Evolutionary conservation across 2,797 vertebrate genomes (phyloP), one percentile per base, ranked within the genome.

Genomic region (Hoplostethus mediterraneus): DNA sequence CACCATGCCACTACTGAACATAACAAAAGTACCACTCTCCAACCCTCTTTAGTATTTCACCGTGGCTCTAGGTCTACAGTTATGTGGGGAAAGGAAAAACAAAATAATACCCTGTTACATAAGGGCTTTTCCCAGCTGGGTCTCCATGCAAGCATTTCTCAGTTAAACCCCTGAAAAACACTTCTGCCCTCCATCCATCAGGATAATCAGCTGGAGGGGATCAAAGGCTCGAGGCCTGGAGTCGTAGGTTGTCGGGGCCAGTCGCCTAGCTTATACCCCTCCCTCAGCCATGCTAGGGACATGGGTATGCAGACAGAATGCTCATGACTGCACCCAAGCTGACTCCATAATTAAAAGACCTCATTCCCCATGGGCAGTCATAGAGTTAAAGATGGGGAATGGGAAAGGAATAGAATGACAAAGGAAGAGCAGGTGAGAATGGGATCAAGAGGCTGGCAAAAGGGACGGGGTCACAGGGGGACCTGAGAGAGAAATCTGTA

Each of bases 181-280:
- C 38, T 8, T 60, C 45, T 71, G 73, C 57, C 62, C 38, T 80
- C 75, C 80, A 87, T 87, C 82, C 83, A 79, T 90, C 87, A 80
- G 66, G 78, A 87, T 87, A 87, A 90, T 91, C 84, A 90, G 84
- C 84, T 85, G 68, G 68, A 81, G 56, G 67, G 75, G 89, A 91
- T 93, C 87, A 94, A 92, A 87, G 64, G 87, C 85, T 90, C 84
- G 70, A 82, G 72, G 65, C 54, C 79, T 73, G 67, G 75, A 85
- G 84, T 72, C 79, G 59, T 21, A 81, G 73, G 78, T 80, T 77
- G 67, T 70, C n/a, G 75, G 49, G 56, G 82, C 83, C 84, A 71
- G 71, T 68, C 58, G 73, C 70, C 47, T 28, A 72, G 64, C 64
- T 81, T 73, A 72, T 54, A 81, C 63, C 63, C 72, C 68, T 57